Conservation (phyloP, 2,113 vertebrate genomes). For the Oxyura jamaicensis region DNA sequence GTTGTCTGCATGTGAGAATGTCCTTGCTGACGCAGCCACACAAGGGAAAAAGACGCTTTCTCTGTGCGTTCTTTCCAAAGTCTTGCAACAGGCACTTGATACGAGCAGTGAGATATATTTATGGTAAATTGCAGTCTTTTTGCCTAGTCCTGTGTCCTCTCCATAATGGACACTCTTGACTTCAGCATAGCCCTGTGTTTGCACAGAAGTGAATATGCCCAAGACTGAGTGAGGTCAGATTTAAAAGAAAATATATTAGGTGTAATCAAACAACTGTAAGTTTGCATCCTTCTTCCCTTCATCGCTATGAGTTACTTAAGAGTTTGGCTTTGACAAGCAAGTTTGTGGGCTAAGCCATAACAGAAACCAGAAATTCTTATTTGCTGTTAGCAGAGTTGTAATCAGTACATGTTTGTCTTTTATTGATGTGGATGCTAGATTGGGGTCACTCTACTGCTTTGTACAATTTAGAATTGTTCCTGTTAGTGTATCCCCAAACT, state of each 20-base stretch:
- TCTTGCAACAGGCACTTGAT: not conserved
- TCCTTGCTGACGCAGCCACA: not conserved
- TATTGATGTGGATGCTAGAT: slow-evolving; percentile 3
- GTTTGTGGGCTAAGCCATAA: not conserved
- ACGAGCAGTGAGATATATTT: not conserved
- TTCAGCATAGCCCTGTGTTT: not conserved
- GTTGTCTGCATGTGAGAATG: not conserved
- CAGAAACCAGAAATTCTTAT: not conserved
- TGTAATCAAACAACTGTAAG: not conserved
- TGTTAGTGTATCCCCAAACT: slow-evolving; percentile 57
- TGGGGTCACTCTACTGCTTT: slow-evolving; percentile 48
- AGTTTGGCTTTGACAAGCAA: not conserved
- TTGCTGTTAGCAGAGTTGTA: not conserved
- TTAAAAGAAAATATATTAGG: not conserved
- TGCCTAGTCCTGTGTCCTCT: not conserved
- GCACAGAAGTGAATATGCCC: not conserved
- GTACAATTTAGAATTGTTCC: slow-evolving; percentile 44
- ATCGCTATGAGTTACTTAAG: not conserved
- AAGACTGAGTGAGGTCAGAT: not conserved
- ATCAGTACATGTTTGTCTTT: not conserved
- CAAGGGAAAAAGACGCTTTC: not conserved
- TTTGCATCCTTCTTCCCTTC: not conserved
- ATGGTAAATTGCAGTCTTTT: not conserved
- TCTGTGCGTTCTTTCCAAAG: not conserved
- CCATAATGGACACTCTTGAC: not conserved